A percentile compares a stretch with the other conserved stretches of the same genome.
phyloP scores from a whole-genome alignment of 2,113 vertebrate genomes.

The Amphiprion ocellaris region DNA sequence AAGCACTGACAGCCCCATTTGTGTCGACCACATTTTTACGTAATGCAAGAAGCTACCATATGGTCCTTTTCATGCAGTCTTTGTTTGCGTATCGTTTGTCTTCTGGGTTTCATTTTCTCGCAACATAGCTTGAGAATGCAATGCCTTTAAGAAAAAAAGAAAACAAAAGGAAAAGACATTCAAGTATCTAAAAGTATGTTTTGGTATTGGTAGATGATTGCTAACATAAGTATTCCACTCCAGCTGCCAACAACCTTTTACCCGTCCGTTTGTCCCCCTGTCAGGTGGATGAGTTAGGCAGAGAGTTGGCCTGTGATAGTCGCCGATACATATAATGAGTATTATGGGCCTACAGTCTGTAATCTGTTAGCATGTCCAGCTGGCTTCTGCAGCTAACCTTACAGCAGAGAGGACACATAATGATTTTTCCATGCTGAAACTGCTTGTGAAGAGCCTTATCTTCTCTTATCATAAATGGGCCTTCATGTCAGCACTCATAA shows the following conservation, averaged over 20 bases:
- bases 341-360: conserved; percentile 25
- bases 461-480: conserved; percentile 15
- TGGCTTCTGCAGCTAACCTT: conserved; percentile 8
- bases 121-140: neutral
- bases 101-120: neutral
- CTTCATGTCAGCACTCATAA: conserved; percentile 12
- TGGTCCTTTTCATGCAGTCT: conserved; percentile 5
- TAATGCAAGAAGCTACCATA: neutral
- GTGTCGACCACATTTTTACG: neutral
- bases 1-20: conserved; percentile 3
- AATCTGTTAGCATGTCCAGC: conserved; percentile 44
- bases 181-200: neutral
- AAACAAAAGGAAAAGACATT: conserved; percentile 15
- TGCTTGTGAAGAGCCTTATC: conserved; percentile 19
- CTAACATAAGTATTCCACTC: neutral
- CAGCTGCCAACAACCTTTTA: conserved; percentile 26
- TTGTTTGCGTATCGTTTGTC: neutral
- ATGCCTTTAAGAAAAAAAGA: neutral
- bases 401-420: neutral
- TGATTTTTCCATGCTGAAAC: conserved; percentile 47
- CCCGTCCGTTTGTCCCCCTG: conserved; percentile 11
- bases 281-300: conserved; percentile 25
- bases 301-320: conserved; percentile 19
- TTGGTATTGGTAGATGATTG: conserved; percentile 5
- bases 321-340: conserved; percentile 35